phyloP scores from a whole-genome alignment of 2,113 vertebrate species.

The Psammodynastes pulverulentus region DNA sequence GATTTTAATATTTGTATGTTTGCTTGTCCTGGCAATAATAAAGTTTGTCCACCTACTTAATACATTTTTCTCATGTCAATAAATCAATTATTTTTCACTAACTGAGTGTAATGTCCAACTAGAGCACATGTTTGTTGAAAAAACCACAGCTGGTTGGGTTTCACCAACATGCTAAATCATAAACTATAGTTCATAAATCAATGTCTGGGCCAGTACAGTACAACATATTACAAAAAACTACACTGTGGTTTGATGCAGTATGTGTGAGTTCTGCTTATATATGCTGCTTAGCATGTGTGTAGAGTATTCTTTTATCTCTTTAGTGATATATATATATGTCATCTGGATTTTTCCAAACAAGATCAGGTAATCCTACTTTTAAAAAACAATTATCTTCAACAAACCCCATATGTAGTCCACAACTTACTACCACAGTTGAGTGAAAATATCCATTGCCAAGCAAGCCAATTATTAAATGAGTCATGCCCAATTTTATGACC shows the following conservation, averaged over 20 bases:
- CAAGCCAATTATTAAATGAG: not conserved
- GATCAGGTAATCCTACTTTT: not conserved
- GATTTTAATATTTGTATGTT: not conserved
- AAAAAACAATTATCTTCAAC: not conserved
- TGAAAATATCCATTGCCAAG: not conserved
- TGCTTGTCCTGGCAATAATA: not conserved
- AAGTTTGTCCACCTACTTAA: not conserved
- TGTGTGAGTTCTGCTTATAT: not conserved
- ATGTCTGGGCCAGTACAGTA: not conserved
- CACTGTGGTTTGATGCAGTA: not conserved
- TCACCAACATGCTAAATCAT: not conserved
- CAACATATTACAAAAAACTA: not conserved
- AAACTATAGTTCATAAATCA: not conserved
- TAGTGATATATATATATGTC: not conserved
- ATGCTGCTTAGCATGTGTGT: not conserved
- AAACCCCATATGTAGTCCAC: not conserved
- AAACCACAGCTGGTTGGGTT: not conserved
- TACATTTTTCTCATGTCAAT: not conserved
- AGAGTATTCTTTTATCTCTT: not conserved
- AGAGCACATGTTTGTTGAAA: not conserved
- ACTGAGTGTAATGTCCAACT: not conserved
- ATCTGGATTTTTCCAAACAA: not conserved
- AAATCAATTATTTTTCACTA: not conserved
- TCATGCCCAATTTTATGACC: no score
- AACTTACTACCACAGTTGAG: not conserved